Evolutionary conservation across 2,113 vertebrate species (phyloP).

Genomic region (Psittacara wagleri): DNA sequence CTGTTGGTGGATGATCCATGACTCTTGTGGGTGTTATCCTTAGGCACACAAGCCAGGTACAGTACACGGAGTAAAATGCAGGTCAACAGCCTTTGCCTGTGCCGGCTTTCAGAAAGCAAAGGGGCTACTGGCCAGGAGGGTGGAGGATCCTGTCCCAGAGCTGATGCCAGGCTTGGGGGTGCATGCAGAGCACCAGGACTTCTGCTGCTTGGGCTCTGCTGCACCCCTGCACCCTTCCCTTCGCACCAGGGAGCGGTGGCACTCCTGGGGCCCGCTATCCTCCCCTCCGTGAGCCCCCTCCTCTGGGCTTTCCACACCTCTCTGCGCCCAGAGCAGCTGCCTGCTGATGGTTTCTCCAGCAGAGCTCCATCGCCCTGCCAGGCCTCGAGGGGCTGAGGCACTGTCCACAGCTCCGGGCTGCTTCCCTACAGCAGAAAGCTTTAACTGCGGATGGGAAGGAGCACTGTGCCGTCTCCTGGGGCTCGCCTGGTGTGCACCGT

Average conservation of each 20-base stretch:
- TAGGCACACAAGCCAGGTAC: background rate
- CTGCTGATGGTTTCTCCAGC: background rate
- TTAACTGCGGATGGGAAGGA: background rate
- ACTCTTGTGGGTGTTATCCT: background rate
- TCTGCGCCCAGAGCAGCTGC: background rate
- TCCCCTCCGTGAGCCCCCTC: accelerated
- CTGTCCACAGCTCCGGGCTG: background rate
- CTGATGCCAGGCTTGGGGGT: background rate
- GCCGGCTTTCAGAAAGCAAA: background rate
- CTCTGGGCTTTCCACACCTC: background rate
- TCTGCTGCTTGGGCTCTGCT: background rate
- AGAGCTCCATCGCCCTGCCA: background rate
- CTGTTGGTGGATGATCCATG: background rate
- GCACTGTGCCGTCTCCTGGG: background rate
- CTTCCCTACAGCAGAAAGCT: background rate
- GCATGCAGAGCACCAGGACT: background rate
- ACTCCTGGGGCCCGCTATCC: background rate
- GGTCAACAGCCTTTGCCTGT: background rate
- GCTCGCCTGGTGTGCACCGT: background rate
- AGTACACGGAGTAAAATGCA: accelerated
- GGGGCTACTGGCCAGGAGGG: background rate
- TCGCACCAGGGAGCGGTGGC: background rate
- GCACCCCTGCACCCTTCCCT: background rate
- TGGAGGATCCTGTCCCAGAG: background rate
- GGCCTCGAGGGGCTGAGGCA: background rate